A percentile compares a stretch with the other conserved stretches of the same genome.
These are phyloP conservation scores for Saiga tatarica DNA, from an alignment of 2,113 vertebrate species.

Conservation along the genomic window DNA sequence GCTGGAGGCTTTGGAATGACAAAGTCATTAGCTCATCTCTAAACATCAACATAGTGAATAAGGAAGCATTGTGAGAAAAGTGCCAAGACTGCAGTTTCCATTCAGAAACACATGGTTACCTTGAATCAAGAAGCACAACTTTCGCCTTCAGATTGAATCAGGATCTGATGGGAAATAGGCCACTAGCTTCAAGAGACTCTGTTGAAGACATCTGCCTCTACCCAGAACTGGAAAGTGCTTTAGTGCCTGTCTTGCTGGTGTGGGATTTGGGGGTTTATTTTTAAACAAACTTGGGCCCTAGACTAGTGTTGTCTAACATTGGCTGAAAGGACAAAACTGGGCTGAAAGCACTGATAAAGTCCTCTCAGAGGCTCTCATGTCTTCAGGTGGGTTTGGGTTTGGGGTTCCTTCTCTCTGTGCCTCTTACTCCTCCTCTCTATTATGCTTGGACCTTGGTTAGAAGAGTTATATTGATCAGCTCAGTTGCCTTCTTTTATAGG, in stretches of 20 bases:
- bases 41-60: neutral
- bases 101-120: slow-evolving; percentile 40
- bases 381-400: neutral
- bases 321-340: neutral
- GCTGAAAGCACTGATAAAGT: neutral
- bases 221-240: neutral
- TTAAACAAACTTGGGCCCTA: slow-evolving; percentile 1
- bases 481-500: neutral
- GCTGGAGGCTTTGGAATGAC: neutral
- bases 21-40: neutral
- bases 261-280: neutral
- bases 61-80: neutral
- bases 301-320: slow-evolving; percentile 16
- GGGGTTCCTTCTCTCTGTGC: neutral
- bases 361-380: neutral
- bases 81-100: neutral
- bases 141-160: slow-evolving; percentile 26
- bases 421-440: neutral
- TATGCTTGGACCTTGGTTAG: neutral
- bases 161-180: slow-evolving; percentile 61
- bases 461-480: neutral
- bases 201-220: neutral
- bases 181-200: neutral
- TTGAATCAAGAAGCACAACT: neutral
- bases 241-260: neutral